These are phyloP conservation scores for Semotilus atromaculatus DNA, from an alignment of 2,797 vertebrate species.

Conservation along the genomic window DNA sequence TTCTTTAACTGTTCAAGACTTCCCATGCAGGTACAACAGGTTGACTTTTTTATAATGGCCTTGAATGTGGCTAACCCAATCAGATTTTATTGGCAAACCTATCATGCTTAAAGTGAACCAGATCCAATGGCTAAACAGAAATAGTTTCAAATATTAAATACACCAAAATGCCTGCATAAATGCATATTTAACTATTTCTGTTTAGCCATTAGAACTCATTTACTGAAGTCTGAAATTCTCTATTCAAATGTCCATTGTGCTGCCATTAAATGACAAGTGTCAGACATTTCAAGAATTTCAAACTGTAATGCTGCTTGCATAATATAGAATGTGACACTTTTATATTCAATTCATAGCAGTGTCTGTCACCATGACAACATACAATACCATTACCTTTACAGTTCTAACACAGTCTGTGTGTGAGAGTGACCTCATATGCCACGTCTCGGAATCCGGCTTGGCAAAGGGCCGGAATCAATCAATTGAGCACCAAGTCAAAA, in stretches of 20 bases:
- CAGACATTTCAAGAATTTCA: constrained; percentile 32
- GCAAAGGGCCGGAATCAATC: constrained; percentile 45
- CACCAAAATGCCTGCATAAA: background rate
- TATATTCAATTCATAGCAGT: constrained; percentile 1
- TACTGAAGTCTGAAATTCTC: background rate
- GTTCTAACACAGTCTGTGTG: background rate
- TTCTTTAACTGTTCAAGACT: background rate
- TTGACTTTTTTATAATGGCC: background rate
- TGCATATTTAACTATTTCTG: background rate
- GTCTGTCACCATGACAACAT: constrained; percentile 47
- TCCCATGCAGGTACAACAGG: background rate
- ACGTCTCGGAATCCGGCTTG: constrained; percentile 36
- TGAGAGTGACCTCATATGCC: constrained; percentile 33
- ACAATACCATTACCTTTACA: constrained; percentile 22
- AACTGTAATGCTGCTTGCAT: background rate
- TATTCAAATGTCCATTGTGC: background rate
- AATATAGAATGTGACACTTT: constrained; percentile 2
- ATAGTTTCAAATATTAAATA: background rate
- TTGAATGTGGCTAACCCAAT: background rate
- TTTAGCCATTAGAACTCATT: background rate
- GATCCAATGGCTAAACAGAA: background rate
- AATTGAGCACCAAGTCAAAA: constrained; percentile 48
- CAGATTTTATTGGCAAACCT: background rate
- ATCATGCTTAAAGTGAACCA: background rate
- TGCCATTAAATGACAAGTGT: background rate